Percentiles rank a stretch among this genome's conserved stretches.
These are phyloP conservation scores for Spea multiplicata DNA, from an alignment of 2,113 vertebrate species.

Conservation along the genomic window DNA sequence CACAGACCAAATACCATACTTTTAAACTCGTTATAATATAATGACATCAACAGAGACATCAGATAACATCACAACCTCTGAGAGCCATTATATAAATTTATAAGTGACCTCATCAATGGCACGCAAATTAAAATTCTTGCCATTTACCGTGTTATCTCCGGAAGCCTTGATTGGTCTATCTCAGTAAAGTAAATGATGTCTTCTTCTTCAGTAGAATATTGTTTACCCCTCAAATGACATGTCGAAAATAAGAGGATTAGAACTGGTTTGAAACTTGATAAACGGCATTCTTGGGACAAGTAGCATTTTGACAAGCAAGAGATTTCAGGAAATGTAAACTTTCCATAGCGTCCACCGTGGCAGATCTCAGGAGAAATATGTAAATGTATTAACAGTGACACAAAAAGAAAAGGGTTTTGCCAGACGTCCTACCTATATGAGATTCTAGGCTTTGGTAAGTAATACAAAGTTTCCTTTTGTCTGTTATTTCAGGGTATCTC, in stretches of 20 bases:
- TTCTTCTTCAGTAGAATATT: no score
- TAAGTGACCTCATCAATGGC: no score
- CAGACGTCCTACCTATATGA: not conserved
- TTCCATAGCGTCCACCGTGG: conserved; percentile 30
- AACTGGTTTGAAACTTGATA: conserved; percentile 40
- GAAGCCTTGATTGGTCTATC: no score
- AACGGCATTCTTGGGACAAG: conserved; percentile 22
- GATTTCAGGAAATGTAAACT: conserved; percentile 15
- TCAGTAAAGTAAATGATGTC: no score
- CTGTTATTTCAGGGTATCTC: not conserved
- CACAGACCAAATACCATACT: no score
- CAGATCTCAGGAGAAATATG: conserved; percentile 15
- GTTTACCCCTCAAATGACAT: not conserved
- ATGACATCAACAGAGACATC: no score
- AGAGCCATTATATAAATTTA: no score
- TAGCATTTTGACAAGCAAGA: conserved; percentile 20
- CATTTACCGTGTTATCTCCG: no score
- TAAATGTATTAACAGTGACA: not conserved
- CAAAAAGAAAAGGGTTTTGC: not conserved
- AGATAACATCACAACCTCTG: no score
- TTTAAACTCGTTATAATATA: no score
- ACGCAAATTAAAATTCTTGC: no score
- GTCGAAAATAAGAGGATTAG: conserved; percentile 7
- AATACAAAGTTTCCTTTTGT: not conserved
- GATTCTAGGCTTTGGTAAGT: conserved; percentile 24